These are phyloP conservation scores for Manacus vitellinus DNA, from an alignment of 2,113 vertebrate species.

Conservation along the genomic window DNA sequence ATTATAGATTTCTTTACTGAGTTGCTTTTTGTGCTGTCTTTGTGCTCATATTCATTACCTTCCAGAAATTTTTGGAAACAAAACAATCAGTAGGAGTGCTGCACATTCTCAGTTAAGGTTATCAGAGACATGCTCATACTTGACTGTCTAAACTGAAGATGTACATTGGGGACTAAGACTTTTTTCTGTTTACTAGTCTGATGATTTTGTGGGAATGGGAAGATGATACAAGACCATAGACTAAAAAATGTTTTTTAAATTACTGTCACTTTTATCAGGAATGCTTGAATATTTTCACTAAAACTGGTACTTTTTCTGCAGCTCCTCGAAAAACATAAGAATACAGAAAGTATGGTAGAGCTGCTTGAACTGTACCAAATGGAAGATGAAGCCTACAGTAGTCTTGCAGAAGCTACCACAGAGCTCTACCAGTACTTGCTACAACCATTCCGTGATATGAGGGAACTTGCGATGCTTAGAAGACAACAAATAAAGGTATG, in stretches of 20 bases:
- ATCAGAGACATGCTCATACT: background rate
- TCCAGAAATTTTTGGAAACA: background rate
- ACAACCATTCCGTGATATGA: conserved; percentile 97
- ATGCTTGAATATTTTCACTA: background rate
- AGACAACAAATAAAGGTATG: conserved; percentile 97
- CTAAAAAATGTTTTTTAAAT: background rate
- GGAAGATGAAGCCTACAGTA: conserved; percentile 90
- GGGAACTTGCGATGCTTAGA: conserved; percentile 93
- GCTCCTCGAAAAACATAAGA: conserved; percentile 93
- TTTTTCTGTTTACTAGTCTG: background rate
- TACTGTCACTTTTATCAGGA: background rate
- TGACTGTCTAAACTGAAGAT: background rate
- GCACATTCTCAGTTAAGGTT: background rate
- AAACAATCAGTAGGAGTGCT: background rate
- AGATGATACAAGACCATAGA: background rate
- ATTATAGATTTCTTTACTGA: background rate
- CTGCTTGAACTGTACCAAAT: conserved; percentile 90
- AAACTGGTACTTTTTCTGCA: conserved; percentile 37
- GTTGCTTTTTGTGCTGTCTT: background rate
- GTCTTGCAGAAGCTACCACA: conserved; percentile 90
- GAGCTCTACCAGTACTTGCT: conserved; percentile 96
- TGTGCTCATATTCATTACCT: background rate
- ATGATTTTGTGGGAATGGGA: background rate
- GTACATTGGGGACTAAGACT: background rate
- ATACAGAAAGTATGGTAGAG: conserved; percentile 93